A percentile compares a stretch with the other conserved stretches of the same genome.
phyloP scores from a whole-genome alignment of 2,797 vertebrate species.

The Gambelia wislizenii region DNA sequence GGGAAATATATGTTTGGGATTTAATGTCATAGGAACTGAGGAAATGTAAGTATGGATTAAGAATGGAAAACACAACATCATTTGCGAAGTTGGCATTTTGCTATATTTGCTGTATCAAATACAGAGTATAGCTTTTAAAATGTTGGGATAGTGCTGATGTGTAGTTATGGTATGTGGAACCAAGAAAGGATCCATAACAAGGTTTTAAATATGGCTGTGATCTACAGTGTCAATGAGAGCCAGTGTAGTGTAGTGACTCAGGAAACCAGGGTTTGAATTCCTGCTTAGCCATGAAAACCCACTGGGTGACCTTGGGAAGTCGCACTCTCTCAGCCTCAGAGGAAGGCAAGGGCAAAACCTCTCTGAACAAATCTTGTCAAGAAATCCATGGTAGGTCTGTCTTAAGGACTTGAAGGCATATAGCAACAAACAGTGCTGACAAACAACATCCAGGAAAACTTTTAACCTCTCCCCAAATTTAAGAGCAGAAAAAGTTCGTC shows the following conservation, averaged over 20 bases:
- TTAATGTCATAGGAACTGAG: constrained; percentile 61
- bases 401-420: no score
- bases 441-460: no score
- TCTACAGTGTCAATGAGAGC: no score
- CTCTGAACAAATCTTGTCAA: no score
- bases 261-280: not conserved
- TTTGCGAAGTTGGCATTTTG: constrained; percentile 5
- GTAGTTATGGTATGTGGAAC: not conserved
- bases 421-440: no score
- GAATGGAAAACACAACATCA: constrained; percentile 62
- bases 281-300: no score
- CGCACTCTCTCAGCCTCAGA: no score
- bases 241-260: no score
- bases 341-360: no score
- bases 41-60: constrained; percentile 45
- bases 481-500: not conserved
- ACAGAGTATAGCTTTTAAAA: constrained; percentile 26
- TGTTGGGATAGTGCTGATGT: accelerated
- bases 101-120: constrained; percentile 25
- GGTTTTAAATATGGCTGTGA: not conserved
- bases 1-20: constrained; percentile 55
- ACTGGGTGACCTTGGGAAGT: no score
- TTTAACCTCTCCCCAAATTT: not conserved
- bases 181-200: not conserved
- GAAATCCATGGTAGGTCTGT: no score